Base-by-base conservation (phyloP, 2,113 vertebrate species). In the Trogon melanurus region DNA sequence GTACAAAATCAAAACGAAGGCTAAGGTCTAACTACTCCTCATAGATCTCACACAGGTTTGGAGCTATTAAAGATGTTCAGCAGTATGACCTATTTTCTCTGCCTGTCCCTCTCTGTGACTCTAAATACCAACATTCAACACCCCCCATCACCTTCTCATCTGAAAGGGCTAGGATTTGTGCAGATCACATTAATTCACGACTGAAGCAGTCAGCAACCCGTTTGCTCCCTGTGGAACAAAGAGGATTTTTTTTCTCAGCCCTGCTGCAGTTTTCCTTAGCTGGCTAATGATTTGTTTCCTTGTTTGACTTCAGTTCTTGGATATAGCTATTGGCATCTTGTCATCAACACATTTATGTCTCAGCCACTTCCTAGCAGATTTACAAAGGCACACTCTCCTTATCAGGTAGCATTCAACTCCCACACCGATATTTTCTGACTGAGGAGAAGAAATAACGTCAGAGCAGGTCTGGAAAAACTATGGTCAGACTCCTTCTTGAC, bases 51-150 rank as follows among this genome's bases (percentile, higher is more conserved):
- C 23, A 50, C 21, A 47, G 25, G 3, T 66, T 22, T 27, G 38
- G 54, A 65, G 45, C 19, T 61, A 38, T 5, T 21, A 5, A 27
- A 20, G 44, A 64, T 10, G 20, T 23, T 34, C 69, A 78, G 29
- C 25, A 61, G 23, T 3, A 27, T 4, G 22, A 78, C 34, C 48
- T 56, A 2, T 41, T 64, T 84, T 21, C 64, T 50, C 36, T 69
- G 16, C 32, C 36, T 53, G 54, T 6, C 13, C 18, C 23, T 29
- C 36, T 45, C 27, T 0, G 0, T 6, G 36, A 62, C 38, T 57
- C 44, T 20, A 16, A 61, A 65, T 7, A 57, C 41, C 88, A 67
- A n/a, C 13, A 32, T 5, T 41, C 27, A n/a, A 10, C 11, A 9
- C 22, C 53, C 64, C 27, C 45, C 13, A 32, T 25, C 9, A 32